Evolutionary conservation across 2,113 vertebrate species (phyloP), one percentile per base, ranked within the genome.

Genomic region (Pantherophis guttatus): DNA sequence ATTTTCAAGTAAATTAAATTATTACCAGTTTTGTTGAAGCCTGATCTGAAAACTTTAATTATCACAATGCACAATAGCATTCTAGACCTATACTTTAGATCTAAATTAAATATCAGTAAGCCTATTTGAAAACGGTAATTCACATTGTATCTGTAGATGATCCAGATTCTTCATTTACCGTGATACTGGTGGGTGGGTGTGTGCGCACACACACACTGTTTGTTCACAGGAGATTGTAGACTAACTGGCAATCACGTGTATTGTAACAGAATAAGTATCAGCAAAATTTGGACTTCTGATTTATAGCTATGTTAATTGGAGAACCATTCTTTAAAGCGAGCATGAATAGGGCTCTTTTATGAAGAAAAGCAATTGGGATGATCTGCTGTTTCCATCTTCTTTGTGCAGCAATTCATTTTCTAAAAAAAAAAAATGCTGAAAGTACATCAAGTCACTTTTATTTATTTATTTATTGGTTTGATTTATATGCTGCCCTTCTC

Each of bases 21-120:
- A 10, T 86, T 87, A 93, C 65, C 9, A 5, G 4, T 75, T 94
- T 91, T 85, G 5, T 86, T 92, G 21, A 92, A 39, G 44, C n/a
- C 17, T 58, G 52, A 19, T 94, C 88, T 87, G 90, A 29, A 21
- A 91, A 54, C 39, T 93, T 92, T 90, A 48, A 87, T 94, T 54
- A 48, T 91, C 57, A 65, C 24, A 86, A 90, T 92, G 48, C 23
- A 52, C 85, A 88, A 44, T 19, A 52, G 2, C 12, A 4, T 62
- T 54, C 3, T 8, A 87, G 44, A 19, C 0, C 44, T 54, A 81
- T 54, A 92, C 39, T 93, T 85, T 94, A 26, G 44, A 81, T 94
- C 62, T 92, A 94, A 95, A 33, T 55, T 10, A 92, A 65, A 23
- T 91, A 65, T 94, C 29, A 39, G 89, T 87, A 89, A 89, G 93